Conservation (phyloP, 1,140 invertebrate species). For the Ceratosolen fusciceps region DNA sequence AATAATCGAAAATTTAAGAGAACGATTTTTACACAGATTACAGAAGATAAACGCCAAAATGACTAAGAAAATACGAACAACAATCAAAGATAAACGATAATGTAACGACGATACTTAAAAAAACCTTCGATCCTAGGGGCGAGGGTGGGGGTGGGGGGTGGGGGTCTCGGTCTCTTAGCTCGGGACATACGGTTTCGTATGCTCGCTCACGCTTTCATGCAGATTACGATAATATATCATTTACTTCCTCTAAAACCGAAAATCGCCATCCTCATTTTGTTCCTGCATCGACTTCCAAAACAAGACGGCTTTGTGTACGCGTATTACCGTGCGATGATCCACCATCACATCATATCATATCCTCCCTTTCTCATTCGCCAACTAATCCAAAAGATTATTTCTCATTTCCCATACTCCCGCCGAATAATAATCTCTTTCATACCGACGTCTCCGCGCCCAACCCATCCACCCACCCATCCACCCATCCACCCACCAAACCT, state of each 20-base stretch:
- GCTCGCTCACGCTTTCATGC: constrained; percentile 42
- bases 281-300: neutral
- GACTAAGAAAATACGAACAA: constrained; percentile 40
- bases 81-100: constrained; percentile 47
- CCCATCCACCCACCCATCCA: neutral
- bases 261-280: neutral
- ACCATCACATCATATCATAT: too few relatives aligned
- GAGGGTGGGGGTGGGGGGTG: too few relatives aligned
- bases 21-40: constrained; percentile 25
- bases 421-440: too few relatives aligned
- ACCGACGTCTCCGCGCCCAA: too few relatives aligned
- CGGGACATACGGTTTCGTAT: constrained; percentile 36
- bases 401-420: too few relatives aligned
- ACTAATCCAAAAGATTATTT: too few relatives aligned
- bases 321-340: neutral
- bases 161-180: constrained; percentile 41
- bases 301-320: constrained; percentile 1
- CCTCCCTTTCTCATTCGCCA: too few relatives aligned
- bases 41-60: neutral
- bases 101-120: constrained; percentile 47
- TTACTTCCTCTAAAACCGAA: constrained; percentile 20
- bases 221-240: constrained; percentile 44
- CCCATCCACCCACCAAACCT: too few relatives aligned
- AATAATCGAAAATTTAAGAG: neutral
- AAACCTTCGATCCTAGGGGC: constrained; percentile 45